These are phyloP conservation scores for Melanargia galathea DNA, from an alignment of 2,888 invertebrate species.

Conservation along the genomic window DNA sequence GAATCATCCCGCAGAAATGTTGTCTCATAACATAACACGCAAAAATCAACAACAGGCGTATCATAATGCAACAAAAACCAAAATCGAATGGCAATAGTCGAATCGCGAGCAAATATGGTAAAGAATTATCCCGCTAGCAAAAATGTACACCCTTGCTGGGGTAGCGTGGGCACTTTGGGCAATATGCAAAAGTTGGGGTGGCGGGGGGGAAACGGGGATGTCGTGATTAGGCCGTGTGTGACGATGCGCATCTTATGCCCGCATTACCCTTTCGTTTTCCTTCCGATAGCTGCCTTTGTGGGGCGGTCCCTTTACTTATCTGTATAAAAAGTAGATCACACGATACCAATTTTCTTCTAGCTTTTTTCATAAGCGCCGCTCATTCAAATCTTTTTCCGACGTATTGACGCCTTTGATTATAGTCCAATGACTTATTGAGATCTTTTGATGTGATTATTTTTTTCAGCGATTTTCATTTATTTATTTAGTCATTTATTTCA, in stretches of 20 bases:
- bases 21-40: conserved; percentile 40
- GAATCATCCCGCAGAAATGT: conserved; percentile 43
- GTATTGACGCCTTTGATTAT: conserved; percentile 45
- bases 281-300: conserved; percentile 81
- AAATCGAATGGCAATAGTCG: conserved; percentile 45
- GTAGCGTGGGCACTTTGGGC: conserved; percentile 76
- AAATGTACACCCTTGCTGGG: conserved; percentile 63
- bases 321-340: conserved; percentile 66
- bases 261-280: conserved; percentile 82
- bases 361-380: conserved; percentile 44
- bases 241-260: conserved; percentile 82
- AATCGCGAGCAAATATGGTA: conserved; percentile 45
- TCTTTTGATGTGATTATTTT: not conserved
- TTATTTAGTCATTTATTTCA: no score
- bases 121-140: conserved; percentile 59
- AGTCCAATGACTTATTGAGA: conserved; percentile 10
- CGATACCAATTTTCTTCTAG: conserved; percentile 71
- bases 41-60: conserved; percentile 43
- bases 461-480: not conserved
- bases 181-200: conserved; percentile 79
- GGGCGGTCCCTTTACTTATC: conserved; percentile 64
- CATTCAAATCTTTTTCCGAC: conserved; percentile 42
- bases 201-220: conserved; percentile 52
- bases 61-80: conserved; percentile 45
- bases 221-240: conserved; percentile 81